These are phyloP conservation scores for Oscheius sp. DNA, from an alignment of 2,888 invertebrate species.

Conservation along the genomic window DNA sequence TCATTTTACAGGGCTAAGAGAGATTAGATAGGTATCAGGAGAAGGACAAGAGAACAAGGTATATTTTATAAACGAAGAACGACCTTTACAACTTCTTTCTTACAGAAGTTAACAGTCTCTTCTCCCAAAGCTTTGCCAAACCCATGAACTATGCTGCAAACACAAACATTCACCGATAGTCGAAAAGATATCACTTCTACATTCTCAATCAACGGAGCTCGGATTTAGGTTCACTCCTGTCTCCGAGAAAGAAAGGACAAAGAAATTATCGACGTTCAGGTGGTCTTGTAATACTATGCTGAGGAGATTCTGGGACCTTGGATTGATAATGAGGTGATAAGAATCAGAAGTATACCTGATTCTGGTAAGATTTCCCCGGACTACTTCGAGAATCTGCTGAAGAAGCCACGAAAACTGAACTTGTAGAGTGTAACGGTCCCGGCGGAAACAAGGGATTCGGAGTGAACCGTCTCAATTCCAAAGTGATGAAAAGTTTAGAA, in stretches of 20 bases:
- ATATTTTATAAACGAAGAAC: too few relatives aligned
- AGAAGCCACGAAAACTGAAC: not conserved
- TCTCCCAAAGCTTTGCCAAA: not conserved
- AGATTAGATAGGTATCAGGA: too few relatives aligned
- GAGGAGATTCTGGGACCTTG: slow-evolving; percentile 1
- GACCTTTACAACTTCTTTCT: not conserved
- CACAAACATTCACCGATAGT: slow-evolving; percentile 2
- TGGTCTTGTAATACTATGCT: not conserved
- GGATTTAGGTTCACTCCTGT: not conserved
- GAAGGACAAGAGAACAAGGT: too few relatives aligned
- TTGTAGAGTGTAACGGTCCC: not conserved
- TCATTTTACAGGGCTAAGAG: too few relatives aligned
- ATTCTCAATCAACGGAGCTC: not conserved
- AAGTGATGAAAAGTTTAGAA: not conserved
- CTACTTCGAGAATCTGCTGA: slow-evolving; percentile 1
- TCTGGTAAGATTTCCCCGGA: not conserved
- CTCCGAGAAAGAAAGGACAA: not conserved
- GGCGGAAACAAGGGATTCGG: slow-evolving; percentile 4
- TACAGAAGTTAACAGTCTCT: not conserved
- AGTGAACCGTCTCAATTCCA: not conserved
- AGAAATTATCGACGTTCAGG: not conserved
- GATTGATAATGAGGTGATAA: not conserved
- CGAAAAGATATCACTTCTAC: not conserved
- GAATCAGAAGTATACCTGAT: not conserved
- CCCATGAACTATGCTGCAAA: not conserved